These are phyloP conservation scores for Conus canariensis DNA, from an alignment of 2,888 invertebrate species.

Conservation along the genomic window DNA sequence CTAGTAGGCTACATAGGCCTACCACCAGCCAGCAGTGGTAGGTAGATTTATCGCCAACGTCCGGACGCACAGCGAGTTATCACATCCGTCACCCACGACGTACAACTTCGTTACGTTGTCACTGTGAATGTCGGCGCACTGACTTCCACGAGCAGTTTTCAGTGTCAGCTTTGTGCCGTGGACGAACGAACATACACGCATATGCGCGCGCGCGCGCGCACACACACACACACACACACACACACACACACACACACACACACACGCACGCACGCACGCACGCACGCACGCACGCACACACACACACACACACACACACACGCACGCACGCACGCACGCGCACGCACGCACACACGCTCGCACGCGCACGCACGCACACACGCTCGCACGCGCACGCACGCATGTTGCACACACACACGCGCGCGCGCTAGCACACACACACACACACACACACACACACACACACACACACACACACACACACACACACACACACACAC, in stretches of 20 bases:
- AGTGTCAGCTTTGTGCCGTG: too few species aligned
- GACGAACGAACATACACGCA: not conserved
- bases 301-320: not conserved
- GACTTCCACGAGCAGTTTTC: not conserved
- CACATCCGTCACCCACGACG: not conserved
- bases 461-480: not conserved
- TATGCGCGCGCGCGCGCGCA: not conserved
- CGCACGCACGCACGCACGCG: not conserved
- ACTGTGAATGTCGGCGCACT: not conserved
- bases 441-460: not conserved
- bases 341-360: not conserved
- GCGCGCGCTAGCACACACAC: not conserved
- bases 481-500: not conserved
- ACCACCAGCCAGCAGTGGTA: too few species aligned
- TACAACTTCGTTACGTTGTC: not conserved
- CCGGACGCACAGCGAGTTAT: not conserved
- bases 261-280: not conserved
- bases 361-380: not conserved
- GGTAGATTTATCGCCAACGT: too few species aligned
- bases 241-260: conserved; percentile 6
- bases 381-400: not conserved
- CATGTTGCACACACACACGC: not conserved
- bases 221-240: not conserved
- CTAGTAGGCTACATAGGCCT: too few species aligned
- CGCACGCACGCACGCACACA: not conserved